Evolutionary conservation across 1,140 invertebrate species (phyloP), one percentile per base, ranked within the genome.

Genomic region (Drosophila orosa): DNA sequence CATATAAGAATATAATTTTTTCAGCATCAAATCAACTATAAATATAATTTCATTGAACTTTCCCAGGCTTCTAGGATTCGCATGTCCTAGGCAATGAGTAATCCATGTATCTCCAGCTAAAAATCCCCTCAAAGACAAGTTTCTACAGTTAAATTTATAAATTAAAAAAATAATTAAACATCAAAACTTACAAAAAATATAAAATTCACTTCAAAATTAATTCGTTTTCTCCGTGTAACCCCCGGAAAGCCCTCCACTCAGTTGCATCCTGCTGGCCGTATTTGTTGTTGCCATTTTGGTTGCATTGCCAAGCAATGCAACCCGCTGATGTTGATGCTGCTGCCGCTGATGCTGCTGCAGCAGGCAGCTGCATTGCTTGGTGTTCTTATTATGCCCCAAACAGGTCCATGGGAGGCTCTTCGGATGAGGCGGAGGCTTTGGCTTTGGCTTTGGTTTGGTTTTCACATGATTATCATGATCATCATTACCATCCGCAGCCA

Each of bases 381-480:
- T 87, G 84, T 87, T 87, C 83, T 87, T 87, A 87, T 83, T 87
- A 89, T 87, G 76, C 83, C 76, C 60, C 72, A 87, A 87, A 87
- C 83, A 87, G 83, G 83, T 87, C 84, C 75, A 78, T 79, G 77
- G 75, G 61, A 68, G 60, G 65, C 65, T 48, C 39, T 45, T 29
- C 17, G 61, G 61, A 58, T 65, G 54, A 65, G 61, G 61, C 62
- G 62, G 55, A 65, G 50, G 59, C 45, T 71, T 71, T 58, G 61
- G 61, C 74, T 68, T 74, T 63, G 59, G 48, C 48, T 85, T 87
- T 87, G 83, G 83, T 82, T 87, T 87, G 83, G 84, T 89, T 87
- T 87, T 87, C 83, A 89, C 76, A 82, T 87, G 84, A 89, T 89
- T 90, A 90, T 90, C 80, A 90, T 90, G 85, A 90, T 90, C 85